phyloP scores from a whole-genome alignment of 2,888 invertebrate genomes.

The Thecophora atra region DNA sequence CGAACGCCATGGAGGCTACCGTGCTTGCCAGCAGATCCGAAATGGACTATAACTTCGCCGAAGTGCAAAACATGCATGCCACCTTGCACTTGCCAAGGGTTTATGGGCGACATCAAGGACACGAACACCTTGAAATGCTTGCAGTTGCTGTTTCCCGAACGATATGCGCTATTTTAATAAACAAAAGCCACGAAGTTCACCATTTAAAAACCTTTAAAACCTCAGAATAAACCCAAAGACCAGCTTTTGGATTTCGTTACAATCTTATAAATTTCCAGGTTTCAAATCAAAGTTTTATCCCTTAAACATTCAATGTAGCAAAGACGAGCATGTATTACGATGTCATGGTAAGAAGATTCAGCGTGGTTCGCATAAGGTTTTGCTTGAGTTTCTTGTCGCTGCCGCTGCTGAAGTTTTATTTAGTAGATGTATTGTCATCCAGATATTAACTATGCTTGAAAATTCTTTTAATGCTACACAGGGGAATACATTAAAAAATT shows the following conservation, averaged over 20 bases:
- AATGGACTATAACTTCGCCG: slow-evolving; percentile 18
- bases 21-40: slow-evolving; percentile 29
- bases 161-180: slow-evolving; percentile 29
- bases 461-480: not conserved
- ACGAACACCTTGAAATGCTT: slow-evolving; percentile 36
- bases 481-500: too few relatives aligned
- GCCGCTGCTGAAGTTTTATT: not conserved
- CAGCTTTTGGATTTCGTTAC: too few relatives aligned
- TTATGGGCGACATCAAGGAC: slow-evolving; percentile 36
- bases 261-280: too few relatives aligned
- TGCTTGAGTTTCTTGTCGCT: not conserved
- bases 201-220: too few relatives aligned
- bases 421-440: not conserved
- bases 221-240: too few relatives aligned
- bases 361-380: not conserved
- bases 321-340: not conserved
- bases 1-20: slow-evolving; percentile 43
- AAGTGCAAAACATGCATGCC: slow-evolving; percentile 37
- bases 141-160: slow-evolving; percentile 34
- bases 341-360: not conserved
- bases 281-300: too few relatives aligned
- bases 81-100: slow-evolving; percentile 45
- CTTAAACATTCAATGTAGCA: too few relatives aligned
- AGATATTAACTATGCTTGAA: not conserved
- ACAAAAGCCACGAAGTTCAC: too few relatives aligned